Percentiles rank a stretch among this genome's conserved stretches.
Evolutionary conservation across 1,140 invertebrate species (phyloP).

Genomic region (Chelonus insularis): DNA sequence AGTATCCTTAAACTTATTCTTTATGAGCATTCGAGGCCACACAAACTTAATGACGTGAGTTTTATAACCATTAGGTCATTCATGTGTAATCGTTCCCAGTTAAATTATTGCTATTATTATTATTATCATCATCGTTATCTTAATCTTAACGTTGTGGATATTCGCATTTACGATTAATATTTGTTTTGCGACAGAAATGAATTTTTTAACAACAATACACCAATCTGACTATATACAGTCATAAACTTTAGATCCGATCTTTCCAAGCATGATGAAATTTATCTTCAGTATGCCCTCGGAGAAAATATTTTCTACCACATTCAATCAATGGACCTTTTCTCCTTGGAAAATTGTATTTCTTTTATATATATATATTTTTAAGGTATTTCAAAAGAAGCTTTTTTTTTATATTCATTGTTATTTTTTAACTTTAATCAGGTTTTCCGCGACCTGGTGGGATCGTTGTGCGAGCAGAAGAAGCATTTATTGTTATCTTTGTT

Average conservation of each 20-base stretch:
- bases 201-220: too few species aligned
- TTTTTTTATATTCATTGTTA: neutral
- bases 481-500: conserved; percentile 74
- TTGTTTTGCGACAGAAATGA: too few species aligned
- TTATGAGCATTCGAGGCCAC: neutral
- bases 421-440: conserved; percentile 35
- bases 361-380: neutral
- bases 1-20: neutral
- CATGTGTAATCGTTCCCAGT: neutral
- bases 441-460: conserved; percentile 66
- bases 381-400: too few species aligned
- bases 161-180: too few species aligned
- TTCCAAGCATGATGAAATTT: neutral
- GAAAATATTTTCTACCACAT: neutral
- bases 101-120: neutral
- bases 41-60: neutral
- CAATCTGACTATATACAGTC: neutral
- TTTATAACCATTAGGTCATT: neutral
- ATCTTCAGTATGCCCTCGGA: neutral
- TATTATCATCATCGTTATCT: too few species aligned
- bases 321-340: neutral
- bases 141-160: too few species aligned
- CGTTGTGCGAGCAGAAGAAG: conserved; percentile 72
- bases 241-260: neutral
- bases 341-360: neutral